A percentile compares a stretch with the other conserved stretches of the same genome.
Evolutionary conservation across 2,888 invertebrate genomes (phyloP).

Genomic region (Limenitis camilla): DNA sequence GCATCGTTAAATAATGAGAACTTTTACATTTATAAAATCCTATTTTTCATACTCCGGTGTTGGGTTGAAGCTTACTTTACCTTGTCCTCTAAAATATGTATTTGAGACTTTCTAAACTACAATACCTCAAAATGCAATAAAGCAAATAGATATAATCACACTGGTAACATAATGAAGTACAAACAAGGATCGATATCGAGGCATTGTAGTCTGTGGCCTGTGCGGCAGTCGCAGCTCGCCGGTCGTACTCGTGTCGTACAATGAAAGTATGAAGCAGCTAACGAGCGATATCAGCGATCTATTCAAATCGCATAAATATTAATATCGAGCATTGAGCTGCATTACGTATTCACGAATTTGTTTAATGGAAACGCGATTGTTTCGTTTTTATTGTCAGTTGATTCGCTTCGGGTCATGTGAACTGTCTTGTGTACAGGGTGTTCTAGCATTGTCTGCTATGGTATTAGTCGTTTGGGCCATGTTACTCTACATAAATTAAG

Average conservation of each 20-base stretch:
- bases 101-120: conserved; percentile 3
- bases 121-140: conserved; percentile 2
- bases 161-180: conserved; percentile 7
- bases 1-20: too few relatives aligned
- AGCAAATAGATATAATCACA: conserved; percentile 1
- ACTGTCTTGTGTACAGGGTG: conserved; percentile 48
- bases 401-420: conserved; percentile 55
- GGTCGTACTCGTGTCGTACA: conserved; percentile 20
- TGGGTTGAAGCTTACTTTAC: too few relatives aligned
- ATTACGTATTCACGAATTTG: conserved; percentile 67
- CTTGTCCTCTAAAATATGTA: too few relatives aligned
- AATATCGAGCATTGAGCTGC: conserved; percentile 52
- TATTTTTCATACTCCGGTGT: too few relatives aligned
- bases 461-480: too few relatives aligned
- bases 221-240: too few relatives aligned
- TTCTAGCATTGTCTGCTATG: too few relatives aligned
- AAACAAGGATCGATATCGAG: conserved; percentile 2
- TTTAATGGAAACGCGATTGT: conserved; percentile 59
- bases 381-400: conserved; percentile 54
- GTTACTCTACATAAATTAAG: too few relatives aligned
- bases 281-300: conserved; percentile 58
- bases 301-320: conserved; percentile 70
- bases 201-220: conserved; percentile 3
- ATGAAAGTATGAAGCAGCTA: conserved; percentile 22
- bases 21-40: too few relatives aligned